Conservation (phyloP, 2,113 vertebrate genomes). For the Tenebrosternarchus preto region DNA sequence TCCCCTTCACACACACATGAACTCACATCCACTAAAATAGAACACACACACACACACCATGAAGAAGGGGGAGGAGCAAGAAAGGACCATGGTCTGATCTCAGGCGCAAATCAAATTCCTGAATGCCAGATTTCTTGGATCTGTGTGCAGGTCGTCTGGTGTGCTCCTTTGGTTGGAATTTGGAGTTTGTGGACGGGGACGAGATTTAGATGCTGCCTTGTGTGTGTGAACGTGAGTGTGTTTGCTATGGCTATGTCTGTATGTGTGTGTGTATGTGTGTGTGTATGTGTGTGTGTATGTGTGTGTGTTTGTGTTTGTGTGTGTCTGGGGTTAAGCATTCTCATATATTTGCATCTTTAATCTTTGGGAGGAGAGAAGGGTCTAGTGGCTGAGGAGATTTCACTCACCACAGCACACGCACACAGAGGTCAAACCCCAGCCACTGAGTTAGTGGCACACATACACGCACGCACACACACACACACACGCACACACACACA, state of each 20-base stretch:
- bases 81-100: slow-evolving; percentile 66
- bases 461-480: background rate
- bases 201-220: slow-evolving; percentile 64
- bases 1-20: slow-evolving; percentile 33
- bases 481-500: background rate
- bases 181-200: slow-evolving; percentile 67
- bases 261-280: slow-evolving; percentile 2
- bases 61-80: background rate
- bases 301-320: slow-evolving; percentile 1
- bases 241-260: slow-evolving; percentile 21
- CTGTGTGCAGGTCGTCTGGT: slow-evolving; percentile 65
- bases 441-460: too few species aligned
- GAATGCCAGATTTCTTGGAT: slow-evolving; percentile 60
- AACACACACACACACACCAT: background rate
- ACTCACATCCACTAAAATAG: slow-evolving; percentile 31
- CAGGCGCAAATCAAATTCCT: slow-evolving; percentile 68
- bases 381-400: too few species aligned
- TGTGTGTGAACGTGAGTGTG: background rate
- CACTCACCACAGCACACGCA: too few species aligned
- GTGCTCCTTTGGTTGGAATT: slow-evolving; percentile 67
- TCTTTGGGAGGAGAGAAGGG: background rate
- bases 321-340: background rate
- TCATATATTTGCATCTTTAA: slow-evolving; percentile 5
- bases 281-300: slow-evolving; percentile 6
- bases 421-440: too few species aligned